Percentiles rank a stretch among this genome's conserved stretches.
Evolutionary conservation across 2,888 invertebrate species (phyloP).

Genomic region (Megamerina dolium): DNA sequence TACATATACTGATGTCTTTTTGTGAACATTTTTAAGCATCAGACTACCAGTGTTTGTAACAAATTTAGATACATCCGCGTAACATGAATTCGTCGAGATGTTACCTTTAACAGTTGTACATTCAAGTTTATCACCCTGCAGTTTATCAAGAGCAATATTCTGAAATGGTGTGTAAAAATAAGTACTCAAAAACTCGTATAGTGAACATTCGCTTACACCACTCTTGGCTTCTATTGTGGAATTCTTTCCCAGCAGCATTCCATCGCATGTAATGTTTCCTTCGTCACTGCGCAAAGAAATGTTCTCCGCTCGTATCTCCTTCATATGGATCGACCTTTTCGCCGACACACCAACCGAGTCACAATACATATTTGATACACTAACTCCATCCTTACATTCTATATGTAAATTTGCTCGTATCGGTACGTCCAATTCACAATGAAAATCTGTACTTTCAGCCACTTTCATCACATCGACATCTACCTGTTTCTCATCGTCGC

Average conservation of each 20-base stretch:
- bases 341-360: constrained; percentile 32
- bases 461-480: constrained; percentile 26
- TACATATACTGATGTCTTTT: constrained; percentile 34
- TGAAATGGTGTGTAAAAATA: constrained; percentile 18
- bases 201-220: constrained; percentile 26
- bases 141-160: constrained; percentile 39
- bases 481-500: constrained; percentile 28
- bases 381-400: constrained; percentile 25
- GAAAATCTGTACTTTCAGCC: constrained; percentile 16
- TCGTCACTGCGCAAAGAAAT: constrained; percentile 32
- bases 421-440: constrained; percentile 37
- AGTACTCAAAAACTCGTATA: neutral
- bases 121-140: constrained; percentile 38
- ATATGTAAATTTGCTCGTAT: constrained; percentile 37
- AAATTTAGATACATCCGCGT: constrained; percentile 42
- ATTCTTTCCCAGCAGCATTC: constrained; percentile 34
- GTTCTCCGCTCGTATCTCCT: constrained; percentile 34
- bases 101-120: constrained; percentile 37
- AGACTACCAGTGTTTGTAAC: constrained; percentile 38
- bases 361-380: constrained; percentile 33
- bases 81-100: constrained; percentile 41
- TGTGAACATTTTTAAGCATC: constrained; percentile 44
- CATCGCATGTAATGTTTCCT: constrained; percentile 38
- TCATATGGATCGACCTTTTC: constrained; percentile 29
- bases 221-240: constrained; percentile 32